Conservation (phyloP, 2,113 vertebrate genomes). For the Elephas maximus region DNA sequence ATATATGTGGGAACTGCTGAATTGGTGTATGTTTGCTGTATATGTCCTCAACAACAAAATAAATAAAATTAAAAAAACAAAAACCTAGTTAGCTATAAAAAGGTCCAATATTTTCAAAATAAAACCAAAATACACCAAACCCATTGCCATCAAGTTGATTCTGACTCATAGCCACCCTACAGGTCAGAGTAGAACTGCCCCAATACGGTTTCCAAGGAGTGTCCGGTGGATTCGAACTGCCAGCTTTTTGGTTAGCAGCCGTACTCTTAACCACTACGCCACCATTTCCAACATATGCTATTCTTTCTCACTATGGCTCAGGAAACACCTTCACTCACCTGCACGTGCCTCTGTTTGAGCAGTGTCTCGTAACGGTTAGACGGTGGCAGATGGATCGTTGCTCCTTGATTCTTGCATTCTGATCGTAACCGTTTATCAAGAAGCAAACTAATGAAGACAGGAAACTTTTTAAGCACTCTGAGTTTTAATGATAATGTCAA, state of each 20-base stretch:
- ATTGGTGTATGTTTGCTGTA: background rate
- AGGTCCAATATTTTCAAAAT: background rate
- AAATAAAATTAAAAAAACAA: background rate
- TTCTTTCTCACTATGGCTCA: rapidly evolving
- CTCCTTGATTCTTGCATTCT: slow-evolving; percentile 94
- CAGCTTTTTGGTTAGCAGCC: too few relatives aligned
- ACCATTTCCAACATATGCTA: rapidly evolving
- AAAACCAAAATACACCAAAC: too few relatives aligned
- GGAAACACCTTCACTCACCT: slow-evolving; percentile 86
- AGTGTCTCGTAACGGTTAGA: slow-evolving; percentile 94
- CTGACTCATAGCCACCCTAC: too few relatives aligned
- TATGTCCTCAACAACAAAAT: background rate
- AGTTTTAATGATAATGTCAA: background rate
- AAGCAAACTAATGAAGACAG: slow-evolving; percentile 88
- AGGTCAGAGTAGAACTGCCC: too few relatives aligned
- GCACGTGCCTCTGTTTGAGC: slow-evolving; percentile 94
- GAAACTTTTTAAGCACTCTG: background rate
- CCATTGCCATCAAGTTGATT: too few relatives aligned
- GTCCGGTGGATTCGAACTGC: too few relatives aligned
- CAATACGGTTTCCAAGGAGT: too few relatives aligned
- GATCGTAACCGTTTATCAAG: slow-evolving; percentile 93
- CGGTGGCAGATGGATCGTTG: slow-evolving; percentile 90
- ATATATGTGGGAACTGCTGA: background rate
- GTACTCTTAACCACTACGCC: background rate
- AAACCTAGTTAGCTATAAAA: background rate